Evolutionary conservation across 2,888 invertebrate genomes (phyloP), one percentile per base, ranked within the genome.

Genomic region (Caenorhabditis imperialis): DNA sequence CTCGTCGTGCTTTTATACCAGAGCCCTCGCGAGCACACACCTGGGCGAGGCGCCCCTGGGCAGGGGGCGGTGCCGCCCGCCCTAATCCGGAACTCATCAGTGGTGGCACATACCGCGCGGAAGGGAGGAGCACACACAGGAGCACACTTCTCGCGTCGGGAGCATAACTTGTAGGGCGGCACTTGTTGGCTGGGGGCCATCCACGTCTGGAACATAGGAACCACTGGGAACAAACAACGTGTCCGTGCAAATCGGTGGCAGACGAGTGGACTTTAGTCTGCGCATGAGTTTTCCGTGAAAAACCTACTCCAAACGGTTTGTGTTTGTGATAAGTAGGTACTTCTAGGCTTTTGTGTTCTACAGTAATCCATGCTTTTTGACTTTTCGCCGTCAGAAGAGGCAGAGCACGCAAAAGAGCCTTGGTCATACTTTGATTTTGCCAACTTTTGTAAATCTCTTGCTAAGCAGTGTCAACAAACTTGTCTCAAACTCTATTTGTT

Each of bases 11-110:
- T 71, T 71, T 71, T 71, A 71, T 71, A 71, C 70, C 10, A 12
- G 44, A 18, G 47, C 47, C 4, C 20, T 20, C 27, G 53, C 61
- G 55, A 55, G 61, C 50, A 61, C 61, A 62, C 69, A 69, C 69
- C 53, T 45, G 55, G 55, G 70, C 30, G 54, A 48, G 57, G 65
- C 65, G 65, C 67, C 67, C 57, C 48, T 48, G 16, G 30, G 30
- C 27, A 47, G 51, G 51, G 50, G 57, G 47, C 67, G 48, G 33
- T 67, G 50, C 67, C 37, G 30, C 67, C 67, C 67, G 67, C 67
- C 67, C 67, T 67, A 67, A 67, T 67, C 67, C 67, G 67, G 67
- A 67, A 67, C 67, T 67, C 67, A 67, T 67, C 67, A 67, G 67
- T 67, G 30, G n/a, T 30, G 67, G 55, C 55, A 65, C 48, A 47